Evolutionary conservation across 1,140 invertebrate genomes (phyloP).

Genomic region (Campoletis sonorensis): DNA sequence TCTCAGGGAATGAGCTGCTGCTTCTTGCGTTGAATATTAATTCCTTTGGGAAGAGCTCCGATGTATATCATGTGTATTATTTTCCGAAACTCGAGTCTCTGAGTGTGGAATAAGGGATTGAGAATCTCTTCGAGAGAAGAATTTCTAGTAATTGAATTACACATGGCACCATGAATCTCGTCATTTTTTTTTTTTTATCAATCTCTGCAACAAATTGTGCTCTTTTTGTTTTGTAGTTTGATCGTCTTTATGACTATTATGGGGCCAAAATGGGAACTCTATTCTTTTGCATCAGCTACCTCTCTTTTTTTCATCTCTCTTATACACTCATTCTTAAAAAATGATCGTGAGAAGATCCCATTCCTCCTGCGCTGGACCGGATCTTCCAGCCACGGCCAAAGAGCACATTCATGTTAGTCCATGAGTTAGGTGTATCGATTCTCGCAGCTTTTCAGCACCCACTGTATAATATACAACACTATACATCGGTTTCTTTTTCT

Average conservation of each 20-base stretch:
- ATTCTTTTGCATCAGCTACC: not conserved
- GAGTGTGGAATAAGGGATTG: too few relatives aligned
- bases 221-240: conserved; percentile 13
- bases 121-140: too few relatives aligned
- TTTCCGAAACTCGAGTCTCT: too few relatives aligned
- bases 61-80: conserved; percentile 30
- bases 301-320: conserved; percentile 1
- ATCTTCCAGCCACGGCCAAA: conserved; percentile 44
- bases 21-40: conserved; percentile 38
- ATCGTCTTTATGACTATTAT: conserved; percentile 28
- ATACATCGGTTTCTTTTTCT: conserved; percentile 28
- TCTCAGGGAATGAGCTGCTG: not conserved
- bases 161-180: not conserved
- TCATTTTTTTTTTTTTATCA: conserved; percentile 6
- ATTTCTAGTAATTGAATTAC: conserved; percentile 15
- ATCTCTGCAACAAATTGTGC: not conserved
- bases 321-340: conserved; percentile 37
- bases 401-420: conserved; percentile 50
- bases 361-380: conserved; percentile 39
- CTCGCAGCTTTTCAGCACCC: conserved; percentile 32
- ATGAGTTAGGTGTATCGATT: conserved; percentile 47
- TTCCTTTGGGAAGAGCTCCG: not conserved
- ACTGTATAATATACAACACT: not conserved
- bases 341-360: conserved; percentile 43
- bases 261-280: not conserved